Evolutionary conservation across 2,888 invertebrate genomes (phyloP).

Genomic region (Thereva nobilitata): DNA sequence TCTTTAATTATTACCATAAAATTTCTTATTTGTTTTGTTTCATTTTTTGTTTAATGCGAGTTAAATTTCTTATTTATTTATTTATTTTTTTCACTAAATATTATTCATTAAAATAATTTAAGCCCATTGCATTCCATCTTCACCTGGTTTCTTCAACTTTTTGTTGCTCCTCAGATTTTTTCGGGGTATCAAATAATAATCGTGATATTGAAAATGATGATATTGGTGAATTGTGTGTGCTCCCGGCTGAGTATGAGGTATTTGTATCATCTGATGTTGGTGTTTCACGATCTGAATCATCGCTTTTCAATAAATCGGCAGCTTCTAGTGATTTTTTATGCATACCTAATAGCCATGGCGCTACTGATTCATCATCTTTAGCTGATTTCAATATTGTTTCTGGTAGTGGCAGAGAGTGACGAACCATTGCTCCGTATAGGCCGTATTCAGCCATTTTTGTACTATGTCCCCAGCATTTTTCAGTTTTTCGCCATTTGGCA

Average conservation of each 20-base stretch:
- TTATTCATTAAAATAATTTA: not conserved
- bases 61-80: no score
- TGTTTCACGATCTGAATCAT: conserved; percentile 71
- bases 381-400: conserved; percentile 98
- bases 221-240: conserved; percentile 59
- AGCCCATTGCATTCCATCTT: conserved; percentile 21
- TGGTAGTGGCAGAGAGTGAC: conserved; percentile 96
- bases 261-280: conserved; percentile 66
- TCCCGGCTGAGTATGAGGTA: conserved; percentile 59
- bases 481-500: conserved; percentile 99
- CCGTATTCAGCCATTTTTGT: conserved; percentile 99
- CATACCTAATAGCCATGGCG: conserved; percentile 97
- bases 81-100: no score
- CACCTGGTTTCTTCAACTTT: conserved; percentile 37
- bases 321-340: conserved; percentile 98
- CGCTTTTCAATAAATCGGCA: conserved; percentile 88
- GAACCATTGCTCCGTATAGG: conserved; percentile 98
- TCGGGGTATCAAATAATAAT: conserved; percentile 54
- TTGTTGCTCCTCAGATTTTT: conserved; percentile 24
- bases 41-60: no score
- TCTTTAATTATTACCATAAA: no score
- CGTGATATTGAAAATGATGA: conserved; percentile 57
- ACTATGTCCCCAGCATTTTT: conserved; percentile 99
- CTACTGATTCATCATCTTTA: conserved; percentile 95
- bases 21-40: no score